Base-by-base conservation (phyloP, 30 jellyfish, hydroid and myxozoan species). In the Nemopilema nomurai region DNA sequence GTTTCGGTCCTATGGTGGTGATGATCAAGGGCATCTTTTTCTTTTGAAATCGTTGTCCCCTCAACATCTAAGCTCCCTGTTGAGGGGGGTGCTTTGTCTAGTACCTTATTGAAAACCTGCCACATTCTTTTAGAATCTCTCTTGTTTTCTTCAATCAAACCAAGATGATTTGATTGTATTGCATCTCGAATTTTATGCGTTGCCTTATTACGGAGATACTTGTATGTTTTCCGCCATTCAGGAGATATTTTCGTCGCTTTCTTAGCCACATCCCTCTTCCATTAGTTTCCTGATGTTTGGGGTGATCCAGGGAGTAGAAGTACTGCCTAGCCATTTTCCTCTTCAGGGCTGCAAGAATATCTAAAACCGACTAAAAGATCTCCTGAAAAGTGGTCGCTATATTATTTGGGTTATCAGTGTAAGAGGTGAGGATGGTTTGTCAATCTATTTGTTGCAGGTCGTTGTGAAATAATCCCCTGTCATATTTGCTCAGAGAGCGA, bases 61-160 rank as follows among this genome's bases (percentile, higher is more conserved):
- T 80, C 49, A 23, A 89, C 73, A 7, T n/a, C 23, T 27, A 71
- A 71, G 30, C 27, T 31, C 20, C 76, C 62, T 16, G 75, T n/a
- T n/a, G n/a, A n/a, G n/a, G n/a, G n/a, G n/a, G n/a, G 21, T 24
- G 28, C 71, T 26, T 31, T 0, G 69, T 32, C 71, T 30, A 26
- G 27, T 74, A 28, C 73, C 25, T 25, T 21, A 25, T 74, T 0
- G 20, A 28, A 16, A n/a, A 25, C 20, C 51, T 74, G 69, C 84
- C 84, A 49, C 62, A 24, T 50, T 32, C n/a, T n/a, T 32, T 30
- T 49, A 24, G 74, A 51, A 31, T 24, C 51, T 28, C 49, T 32
- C 69, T 30, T 63, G 73, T 28, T 63, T 30, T 63, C 73, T 63
- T 0, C 20, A 63, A 63, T 30, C 73, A 63, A 63, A 13, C 73